phyloP scores from a whole-genome alignment of 2,797 vertebrate species.

The Falco biarmicus region DNA sequence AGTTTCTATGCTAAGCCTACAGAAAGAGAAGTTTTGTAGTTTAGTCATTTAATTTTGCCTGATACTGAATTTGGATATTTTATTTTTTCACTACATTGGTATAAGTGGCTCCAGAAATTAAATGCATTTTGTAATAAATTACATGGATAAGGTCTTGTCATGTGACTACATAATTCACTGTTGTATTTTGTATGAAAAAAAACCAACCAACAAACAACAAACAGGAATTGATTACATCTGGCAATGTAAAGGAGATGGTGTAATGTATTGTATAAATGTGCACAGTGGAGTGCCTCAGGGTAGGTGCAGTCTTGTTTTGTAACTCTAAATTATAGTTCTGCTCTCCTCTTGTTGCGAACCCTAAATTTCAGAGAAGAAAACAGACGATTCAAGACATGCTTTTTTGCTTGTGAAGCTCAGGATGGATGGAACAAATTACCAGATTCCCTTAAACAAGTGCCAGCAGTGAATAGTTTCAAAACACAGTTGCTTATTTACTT shows the following conservation, averaged over 20 bases:
- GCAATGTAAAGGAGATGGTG: slow-evolving; percentile 44
- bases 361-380: slow-evolving; percentile 57
- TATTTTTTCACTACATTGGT: not conserved
- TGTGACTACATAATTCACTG: not conserved
- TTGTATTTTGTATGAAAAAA: slow-evolving; percentile 7
- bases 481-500: slow-evolving; percentile 67
- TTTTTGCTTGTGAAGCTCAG: slow-evolving; percentile 48
- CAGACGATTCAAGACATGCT: slow-evolving; percentile 28
- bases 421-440: slow-evolving; percentile 60
- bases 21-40: not conserved
- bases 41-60: not conserved
- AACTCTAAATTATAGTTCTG: slow-evolving; percentile 59
- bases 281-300: slow-evolving; percentile 8
- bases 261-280: slow-evolving; percentile 56
- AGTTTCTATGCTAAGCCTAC: slow-evolving; percentile 1
- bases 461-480: slow-evolving; percentile 64
- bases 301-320: slow-evolving; percentile 36
- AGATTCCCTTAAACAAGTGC: slow-evolving; percentile 66
- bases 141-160: not conserved
- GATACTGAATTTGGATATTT: not conserved
- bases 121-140: slow-evolving; percentile 18
- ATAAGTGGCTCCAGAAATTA: slow-evolving; percentile 19
- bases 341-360: slow-evolving; percentile 55
- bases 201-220: not conserved
- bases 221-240: slow-evolving; percentile 27